phyloP scores from a whole-genome alignment of 2,113 vertebrate species.

The Chamaetylas fuelleborni region DNA sequence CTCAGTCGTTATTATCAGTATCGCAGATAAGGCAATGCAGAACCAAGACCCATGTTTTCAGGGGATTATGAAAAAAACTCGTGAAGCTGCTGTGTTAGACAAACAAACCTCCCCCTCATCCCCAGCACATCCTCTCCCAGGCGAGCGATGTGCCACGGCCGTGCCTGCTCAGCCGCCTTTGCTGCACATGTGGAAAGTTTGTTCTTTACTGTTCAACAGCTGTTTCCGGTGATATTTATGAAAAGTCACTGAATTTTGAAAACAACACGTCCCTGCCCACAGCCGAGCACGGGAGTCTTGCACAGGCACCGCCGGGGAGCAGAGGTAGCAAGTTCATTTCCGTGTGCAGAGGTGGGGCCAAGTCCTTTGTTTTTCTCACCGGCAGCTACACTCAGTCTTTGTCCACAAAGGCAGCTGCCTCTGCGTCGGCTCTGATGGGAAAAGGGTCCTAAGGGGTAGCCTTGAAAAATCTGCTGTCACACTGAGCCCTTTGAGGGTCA shows the following conservation, averaged over 20 bases:
- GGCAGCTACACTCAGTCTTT: background rate
- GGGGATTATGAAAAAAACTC: background rate
- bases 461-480: background rate
- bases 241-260: background rate
- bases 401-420: background rate
- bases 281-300: background rate
- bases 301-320: background rate
- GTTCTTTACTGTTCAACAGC: background rate
- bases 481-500: background rate
- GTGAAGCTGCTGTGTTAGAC: background rate
- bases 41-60: background rate
- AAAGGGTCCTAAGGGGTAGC: background rate
- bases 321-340: slow-evolving; percentile 11
- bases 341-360: background rate
- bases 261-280: background rate
- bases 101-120: slow-evolving; percentile 4
- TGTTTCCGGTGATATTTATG: slow-evolving; percentile 20
- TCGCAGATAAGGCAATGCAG: background rate
- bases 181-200: background rate
- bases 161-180: background rate
- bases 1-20: background rate
- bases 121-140: slow-evolving; percentile 6
- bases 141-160: accelerated
- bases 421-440: background rate
- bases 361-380: background rate